Base-by-base conservation (phyloP, 2,797 vertebrate species). In the Iguana delicatissima region DNA sequence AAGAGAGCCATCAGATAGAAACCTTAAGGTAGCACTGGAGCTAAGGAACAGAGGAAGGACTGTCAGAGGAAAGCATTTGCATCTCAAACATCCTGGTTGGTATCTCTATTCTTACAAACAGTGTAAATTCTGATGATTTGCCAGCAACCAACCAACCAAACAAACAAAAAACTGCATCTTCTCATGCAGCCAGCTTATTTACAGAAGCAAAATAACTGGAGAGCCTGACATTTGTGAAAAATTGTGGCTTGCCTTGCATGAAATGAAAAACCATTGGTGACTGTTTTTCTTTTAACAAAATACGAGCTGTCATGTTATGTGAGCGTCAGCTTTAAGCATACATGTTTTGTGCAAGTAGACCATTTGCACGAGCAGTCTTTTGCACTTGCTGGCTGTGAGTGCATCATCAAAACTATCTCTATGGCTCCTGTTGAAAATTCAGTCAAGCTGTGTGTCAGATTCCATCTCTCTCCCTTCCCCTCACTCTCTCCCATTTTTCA, bases 21-120 rank as follows among this genome's bases (percentile, higher is more conserved):
- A 18, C 18, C 87, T 42, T 84, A 74, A 92, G 87, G 50, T 73
- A 82, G 38, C 6, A 57, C 73, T 67, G 32, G 38, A 84, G 18
- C 22, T 38, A 90, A 82, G 22, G 6, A 76, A 89, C 29, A 46
- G 18, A 0, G 7, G n/a, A 42, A 89, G 26, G 20, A 76, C 24
- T 62, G 46, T 81, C 8, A 5, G 22, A 52, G 29, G 29, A 55
- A 42, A 76, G 35, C n/a, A 83, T 22, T 81, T 55, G 79, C 24
- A 72, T 72, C 29, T 86, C 35, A 86, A 26, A 42, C 26, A 18
- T 18, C 24, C 79, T 24, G 46, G 38, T 20, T n/a, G 74, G 79
- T 50, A 22, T 32, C 29, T 14, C 52, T 20, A 20, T 3, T 32
- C 4, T 73, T 52, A 82, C 6, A 6, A 42, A 35, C 32, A 46